Base-by-base conservation (phyloP, 2,888 invertebrate species). In the Ochlodes sylvanus region DNA sequence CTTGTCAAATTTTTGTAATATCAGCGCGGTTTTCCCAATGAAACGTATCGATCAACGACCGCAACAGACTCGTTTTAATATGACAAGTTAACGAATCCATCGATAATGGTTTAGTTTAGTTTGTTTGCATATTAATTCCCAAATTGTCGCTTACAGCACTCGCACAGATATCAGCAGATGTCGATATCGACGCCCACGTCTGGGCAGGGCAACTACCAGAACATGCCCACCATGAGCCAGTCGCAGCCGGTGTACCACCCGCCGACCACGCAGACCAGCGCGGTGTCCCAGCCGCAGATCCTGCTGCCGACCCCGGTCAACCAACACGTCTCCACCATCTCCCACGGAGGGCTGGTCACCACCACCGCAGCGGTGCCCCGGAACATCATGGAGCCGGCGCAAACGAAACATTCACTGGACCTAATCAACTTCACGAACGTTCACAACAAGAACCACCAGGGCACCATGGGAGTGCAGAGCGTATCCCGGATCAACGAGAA, bases 141-240 rank as follows among this genome's bases (percentile, higher is more conserved):
- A 27, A 2, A 27, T 54, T 17, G 9, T 83, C 38, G 10, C 10
- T 27, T 81, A 0, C 86, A 91, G 88, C 88, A 87, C 58, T 68
- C 85, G 7, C 87, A 89, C 70, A 86, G 91, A 70, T 90, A 89
- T 80, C 93, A 89, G 72, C 92, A 79, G 47, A 91, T 93, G 91
- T 85, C 93, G 1, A 79, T 89, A 72, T 93, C 93, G 0, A 87
- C 92, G 6, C 92, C 92, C 1, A 74, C 84, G 4, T 74, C 82
- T 2, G 79, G 74, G 1, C 85, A 78, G 55, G 76, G 83, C 79
- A 87, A 82, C 78, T 89, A 90, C 75, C 90, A 89, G 69, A 88
- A 87, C 82, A 76, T 86, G 77, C 78, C 88, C 9, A 82, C 84
- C 52, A 92, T 92, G 92, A 85, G 86, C 75, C 93, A 90, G 57